A percentile compares a stretch with the other conserved stretches of the same genome.
Evolutionary conservation across 2,797 vertebrate species (phyloP).

Genomic region (Halcyon chelicuti): DNA sequence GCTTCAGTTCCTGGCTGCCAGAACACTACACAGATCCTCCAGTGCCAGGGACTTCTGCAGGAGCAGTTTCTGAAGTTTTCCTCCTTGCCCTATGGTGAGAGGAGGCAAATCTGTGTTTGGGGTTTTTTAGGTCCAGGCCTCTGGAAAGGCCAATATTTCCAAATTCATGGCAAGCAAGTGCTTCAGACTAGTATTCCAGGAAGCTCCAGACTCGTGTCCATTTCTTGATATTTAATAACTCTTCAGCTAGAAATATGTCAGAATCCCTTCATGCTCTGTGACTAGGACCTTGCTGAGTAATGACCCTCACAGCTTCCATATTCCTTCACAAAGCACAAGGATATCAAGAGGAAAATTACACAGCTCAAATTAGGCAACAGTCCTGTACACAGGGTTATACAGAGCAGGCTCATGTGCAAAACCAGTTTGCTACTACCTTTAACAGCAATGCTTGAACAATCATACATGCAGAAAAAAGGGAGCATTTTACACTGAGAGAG

Average conservation of each 20-base stretch:
- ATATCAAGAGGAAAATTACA: background rate
- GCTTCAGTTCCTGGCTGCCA: background rate
- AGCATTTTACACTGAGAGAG: background rate
- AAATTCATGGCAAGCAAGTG: background rate
- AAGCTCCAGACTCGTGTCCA: background rate
- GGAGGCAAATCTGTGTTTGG: background rate
- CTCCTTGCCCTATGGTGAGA: background rate
- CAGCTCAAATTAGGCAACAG: background rate
- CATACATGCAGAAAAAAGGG: rapidly evolving
- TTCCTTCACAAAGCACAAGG: background rate
- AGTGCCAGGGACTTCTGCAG: background rate
- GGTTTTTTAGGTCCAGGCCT: background rate
- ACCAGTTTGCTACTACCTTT: background rate
- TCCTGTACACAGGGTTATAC: background rate
- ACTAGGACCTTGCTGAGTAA: background rate
- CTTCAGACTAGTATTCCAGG: background rate
- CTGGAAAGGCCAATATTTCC: background rate
- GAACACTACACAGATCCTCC: background rate
- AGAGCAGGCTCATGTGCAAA: background rate
- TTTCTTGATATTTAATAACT: background rate
- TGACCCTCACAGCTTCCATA: background rate
- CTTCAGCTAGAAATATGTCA: background rate
- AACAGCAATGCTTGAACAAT: background rate
- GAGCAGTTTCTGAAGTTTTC: background rate
- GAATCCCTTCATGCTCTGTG: background rate